Conservation (phyloP, 2,113 vertebrate species). For the Zosterops lateralis region DNA sequence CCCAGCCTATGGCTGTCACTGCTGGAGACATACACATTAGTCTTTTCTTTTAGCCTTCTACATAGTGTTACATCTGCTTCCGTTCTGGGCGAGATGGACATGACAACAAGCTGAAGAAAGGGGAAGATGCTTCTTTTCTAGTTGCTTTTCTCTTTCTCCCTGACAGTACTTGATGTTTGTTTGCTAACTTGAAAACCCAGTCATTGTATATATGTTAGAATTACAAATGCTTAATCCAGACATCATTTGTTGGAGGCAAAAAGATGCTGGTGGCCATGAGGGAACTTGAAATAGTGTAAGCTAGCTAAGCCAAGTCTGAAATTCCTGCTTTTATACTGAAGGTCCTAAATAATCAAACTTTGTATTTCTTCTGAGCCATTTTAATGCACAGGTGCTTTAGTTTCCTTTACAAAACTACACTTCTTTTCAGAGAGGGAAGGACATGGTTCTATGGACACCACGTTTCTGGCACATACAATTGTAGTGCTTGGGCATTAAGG, state of each 20-base stretch:
- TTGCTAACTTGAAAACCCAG: background rate
- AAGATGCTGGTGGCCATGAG: background rate
- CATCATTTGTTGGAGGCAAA: background rate
- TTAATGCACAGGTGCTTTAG: background rate
- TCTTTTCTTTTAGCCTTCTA: background rate
- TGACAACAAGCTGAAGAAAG: background rate
- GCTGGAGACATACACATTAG: background rate
- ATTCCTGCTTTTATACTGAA: background rate
- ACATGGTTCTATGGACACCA: accelerated
- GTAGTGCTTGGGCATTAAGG: background rate
- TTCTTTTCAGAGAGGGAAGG: background rate
- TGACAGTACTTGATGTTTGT: background rate
- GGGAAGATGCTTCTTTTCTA: background rate
- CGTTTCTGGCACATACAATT: background rate
- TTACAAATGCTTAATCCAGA: background rate
- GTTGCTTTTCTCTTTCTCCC: background rate
- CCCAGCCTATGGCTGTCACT: background rate
- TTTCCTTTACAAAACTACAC: background rate
- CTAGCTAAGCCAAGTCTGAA: background rate
- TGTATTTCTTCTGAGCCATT: background rate
- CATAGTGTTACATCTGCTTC: background rate
- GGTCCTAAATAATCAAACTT: background rate
- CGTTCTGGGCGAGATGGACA: background rate
- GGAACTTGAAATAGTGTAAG: background rate
- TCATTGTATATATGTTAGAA: background rate